Conservation (phyloP, 2,888 invertebrate species). For the Cerceris ruficornis region DNA sequence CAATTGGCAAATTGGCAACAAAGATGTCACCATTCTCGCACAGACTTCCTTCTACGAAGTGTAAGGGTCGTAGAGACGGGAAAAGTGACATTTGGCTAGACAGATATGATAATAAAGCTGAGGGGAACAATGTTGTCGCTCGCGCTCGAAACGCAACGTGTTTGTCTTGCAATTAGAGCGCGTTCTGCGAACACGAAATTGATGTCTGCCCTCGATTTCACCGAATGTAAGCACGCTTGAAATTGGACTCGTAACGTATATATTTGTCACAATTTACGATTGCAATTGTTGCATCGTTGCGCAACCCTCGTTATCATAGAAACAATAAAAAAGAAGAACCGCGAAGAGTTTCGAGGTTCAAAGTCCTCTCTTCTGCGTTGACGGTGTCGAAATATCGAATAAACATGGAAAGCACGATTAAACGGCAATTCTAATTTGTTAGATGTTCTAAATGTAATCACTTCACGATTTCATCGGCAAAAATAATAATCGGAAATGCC, state of each 20-base stretch:
- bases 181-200: slow-evolving; percentile 77
- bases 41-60: too few relatives aligned
- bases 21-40: too few relatives aligned
- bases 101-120: slow-evolving; percentile 12
- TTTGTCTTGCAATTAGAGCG: slow-evolving; percentile 75
- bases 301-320: slow-evolving; percentile 19
- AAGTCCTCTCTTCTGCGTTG: background rate
- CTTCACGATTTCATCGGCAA: too few relatives aligned
- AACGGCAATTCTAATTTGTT: too few relatives aligned
- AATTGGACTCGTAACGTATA: slow-evolving; percentile 50
- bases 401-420: background rate
- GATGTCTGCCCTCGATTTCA: slow-evolving; percentile 74
- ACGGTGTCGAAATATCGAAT: too few relatives aligned
- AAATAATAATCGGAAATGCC: too few relatives aligned
- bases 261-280: slow-evolving; percentile 58
- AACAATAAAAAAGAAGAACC: background rate
- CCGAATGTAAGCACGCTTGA: slow-evolving; percentile 66
- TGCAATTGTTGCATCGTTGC: slow-evolving; percentile 38
- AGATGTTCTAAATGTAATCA: too few relatives aligned
- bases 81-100: slow-evolving; percentile 6
- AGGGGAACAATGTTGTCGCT: background rate
- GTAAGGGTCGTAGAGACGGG: slow-evolving; percentile 13
- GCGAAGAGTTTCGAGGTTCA: background rate
- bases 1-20: too few relatives aligned
- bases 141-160: slow-evolving; percentile 35